A percentile compares a stretch with the other conserved stretches of the same genome.
These are phyloP conservation scores for Carassius auratus DNA, from an alignment of 2,113 vertebrate genomes.

Conservation along the genomic window DNA sequence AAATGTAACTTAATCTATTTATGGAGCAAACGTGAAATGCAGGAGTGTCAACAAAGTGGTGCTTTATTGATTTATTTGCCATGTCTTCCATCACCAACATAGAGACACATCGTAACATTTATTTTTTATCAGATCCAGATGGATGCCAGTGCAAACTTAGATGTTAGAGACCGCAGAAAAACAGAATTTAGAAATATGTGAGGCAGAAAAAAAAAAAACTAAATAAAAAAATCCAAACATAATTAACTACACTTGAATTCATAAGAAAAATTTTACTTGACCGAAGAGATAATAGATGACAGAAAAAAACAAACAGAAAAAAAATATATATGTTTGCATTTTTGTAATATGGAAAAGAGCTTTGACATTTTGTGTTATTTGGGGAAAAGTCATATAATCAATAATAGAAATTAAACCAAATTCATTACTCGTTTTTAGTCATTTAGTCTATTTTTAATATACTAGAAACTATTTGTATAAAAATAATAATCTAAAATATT, in stretches of 20 bases:
- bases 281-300: no score
- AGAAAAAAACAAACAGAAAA: no score
- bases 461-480: no score
- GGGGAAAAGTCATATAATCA: no score
- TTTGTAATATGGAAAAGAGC: no score
- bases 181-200: neutral
- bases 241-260: neutral
- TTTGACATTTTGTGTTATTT: no score
- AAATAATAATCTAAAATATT: no score
- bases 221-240: neutral
- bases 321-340: no score
- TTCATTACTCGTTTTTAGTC: no score
- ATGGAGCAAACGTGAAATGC: constrained; percentile 31
- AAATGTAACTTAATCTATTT: constrained; percentile 47
- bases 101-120: neutral
- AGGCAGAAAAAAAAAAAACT: neutral
- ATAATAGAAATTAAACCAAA: no score
- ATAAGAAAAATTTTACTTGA: neutral
- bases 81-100: constrained; percentile 12
- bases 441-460: no score
- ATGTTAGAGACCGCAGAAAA: neutral
- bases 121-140: constrained; percentile 14
- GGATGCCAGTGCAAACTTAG: neutral
- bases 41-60: neutral
- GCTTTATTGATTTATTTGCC: constrained; percentile 33